A percentile compares a stretch with the other conserved stretches of the same genome.
phyloP scores from a whole-genome alignment of 2,888 invertebrate species.

The Lycaena phlaeas region DNA sequence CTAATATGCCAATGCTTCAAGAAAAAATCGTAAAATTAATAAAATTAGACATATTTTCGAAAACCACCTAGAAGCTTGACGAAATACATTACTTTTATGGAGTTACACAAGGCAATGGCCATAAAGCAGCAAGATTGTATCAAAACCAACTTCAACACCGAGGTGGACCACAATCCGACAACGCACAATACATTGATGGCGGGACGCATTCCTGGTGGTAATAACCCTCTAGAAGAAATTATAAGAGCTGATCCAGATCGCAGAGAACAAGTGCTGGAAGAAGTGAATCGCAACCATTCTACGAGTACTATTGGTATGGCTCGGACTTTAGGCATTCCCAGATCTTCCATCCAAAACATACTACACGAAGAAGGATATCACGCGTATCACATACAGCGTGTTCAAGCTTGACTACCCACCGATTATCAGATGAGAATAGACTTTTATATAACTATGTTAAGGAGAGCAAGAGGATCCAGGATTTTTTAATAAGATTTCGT shows the following conservation, averaged over 20 bases:
- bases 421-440: background rate
- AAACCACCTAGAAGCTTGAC: background rate
- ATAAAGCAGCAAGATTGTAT: no score
- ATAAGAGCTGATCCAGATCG: no score
- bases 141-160: no score
- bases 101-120: no score
- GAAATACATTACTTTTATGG: no score
- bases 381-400: background rate
- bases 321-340: background rate
- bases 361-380: background rate
- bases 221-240: no score
- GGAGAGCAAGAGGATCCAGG: background rate
- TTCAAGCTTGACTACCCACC: background rate
- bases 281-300: no score
- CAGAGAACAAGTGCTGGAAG: no score
- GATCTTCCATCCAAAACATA: background rate
- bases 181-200: no score
- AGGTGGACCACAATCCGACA: no score
- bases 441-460: background rate
- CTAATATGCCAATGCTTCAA: background rate
- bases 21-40: background rate
- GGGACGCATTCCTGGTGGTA: no score
- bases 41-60: background rate
- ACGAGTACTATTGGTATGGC: background rate
- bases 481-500: conserved; percentile 3